Conservation (phyloP, 2,113 vertebrate genomes). For the Poicephalus meyeri region DNA sequence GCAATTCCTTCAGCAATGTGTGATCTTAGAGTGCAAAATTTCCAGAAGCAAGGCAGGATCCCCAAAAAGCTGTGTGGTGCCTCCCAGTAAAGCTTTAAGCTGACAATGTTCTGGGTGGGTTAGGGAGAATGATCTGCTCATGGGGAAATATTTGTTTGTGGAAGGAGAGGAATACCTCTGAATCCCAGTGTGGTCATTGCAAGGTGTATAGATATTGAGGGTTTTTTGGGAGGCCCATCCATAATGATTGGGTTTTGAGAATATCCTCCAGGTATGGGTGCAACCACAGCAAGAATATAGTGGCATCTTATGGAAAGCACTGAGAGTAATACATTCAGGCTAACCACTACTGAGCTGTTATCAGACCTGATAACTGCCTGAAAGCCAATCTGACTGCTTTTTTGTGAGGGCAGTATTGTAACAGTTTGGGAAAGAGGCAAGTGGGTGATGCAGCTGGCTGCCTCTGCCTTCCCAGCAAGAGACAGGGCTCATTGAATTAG, state of each 20-base stretch:
- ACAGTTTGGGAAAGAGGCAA: not conserved
- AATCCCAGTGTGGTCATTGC: not conserved
- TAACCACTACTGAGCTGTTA: not conserved
- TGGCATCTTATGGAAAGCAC: not conserved
- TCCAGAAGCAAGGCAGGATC: not conserved
- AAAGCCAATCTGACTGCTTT: not conserved
- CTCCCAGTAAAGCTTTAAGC: not conserved
- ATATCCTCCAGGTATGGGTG: not conserved
- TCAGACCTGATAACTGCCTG: not conserved
- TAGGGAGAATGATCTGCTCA: not conserved
- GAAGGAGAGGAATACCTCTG: not conserved
- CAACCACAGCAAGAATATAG: not conserved
- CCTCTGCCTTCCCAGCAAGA: not conserved
- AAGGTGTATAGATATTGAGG: fast-evolving
- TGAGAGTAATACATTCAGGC: not conserved
- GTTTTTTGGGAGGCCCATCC: not conserved
- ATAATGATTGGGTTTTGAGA: not conserved
- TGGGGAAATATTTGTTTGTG: not conserved
- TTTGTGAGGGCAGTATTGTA: not conserved
- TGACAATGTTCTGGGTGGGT: not conserved
- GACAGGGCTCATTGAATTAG: not conserved
- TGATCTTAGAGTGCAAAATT: not conserved
- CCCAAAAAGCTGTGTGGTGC: not conserved
- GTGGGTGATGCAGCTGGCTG: not conserved
- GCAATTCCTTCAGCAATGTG: not conserved